Evolutionary conservation across 2,113 vertebrate genomes (phyloP).

Genomic region (Eira barbara): DNA sequence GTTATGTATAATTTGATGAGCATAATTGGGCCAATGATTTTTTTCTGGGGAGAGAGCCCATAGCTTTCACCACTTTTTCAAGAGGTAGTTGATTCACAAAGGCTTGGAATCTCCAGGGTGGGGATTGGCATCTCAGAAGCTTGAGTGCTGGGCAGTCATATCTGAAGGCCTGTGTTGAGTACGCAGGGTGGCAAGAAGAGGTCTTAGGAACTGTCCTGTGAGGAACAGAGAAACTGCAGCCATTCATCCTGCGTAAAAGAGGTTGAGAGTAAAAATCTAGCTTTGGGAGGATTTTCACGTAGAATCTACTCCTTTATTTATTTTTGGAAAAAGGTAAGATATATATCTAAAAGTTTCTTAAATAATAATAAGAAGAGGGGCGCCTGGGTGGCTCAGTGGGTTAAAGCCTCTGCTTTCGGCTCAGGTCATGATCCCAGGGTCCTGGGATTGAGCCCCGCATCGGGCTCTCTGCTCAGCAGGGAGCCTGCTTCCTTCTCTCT

Average conservation of each 20-base stretch:
- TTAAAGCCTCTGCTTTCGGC: too few relatives aligned
- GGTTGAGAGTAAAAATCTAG: background rate
- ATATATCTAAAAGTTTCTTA: background rate
- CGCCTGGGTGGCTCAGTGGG: too few relatives aligned
- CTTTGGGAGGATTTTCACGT: background rate
- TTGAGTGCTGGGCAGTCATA: background rate
- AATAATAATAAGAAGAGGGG: background rate
- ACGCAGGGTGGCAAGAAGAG: background rate
- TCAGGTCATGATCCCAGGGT: too few relatives aligned
- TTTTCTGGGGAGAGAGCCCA: background rate
- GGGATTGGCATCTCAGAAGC: background rate
- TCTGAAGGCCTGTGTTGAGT: background rate
- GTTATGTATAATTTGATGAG: background rate
- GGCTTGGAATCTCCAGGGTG: background rate
- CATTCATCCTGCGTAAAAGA: background rate
- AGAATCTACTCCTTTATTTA: background rate
- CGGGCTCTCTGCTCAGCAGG: too few relatives aligned
- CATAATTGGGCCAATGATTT: background rate
- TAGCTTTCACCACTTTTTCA: background rate
- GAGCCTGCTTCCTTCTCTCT: too few relatives aligned
- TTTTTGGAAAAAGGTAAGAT: background rate
- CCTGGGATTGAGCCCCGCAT: too few relatives aligned
- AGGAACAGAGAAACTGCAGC: background rate
- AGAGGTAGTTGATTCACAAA: background rate
- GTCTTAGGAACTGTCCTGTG: background rate